Base-by-base conservation (phyloP, 1,140 invertebrate species). In the Drosophila ficusphila region DNA sequence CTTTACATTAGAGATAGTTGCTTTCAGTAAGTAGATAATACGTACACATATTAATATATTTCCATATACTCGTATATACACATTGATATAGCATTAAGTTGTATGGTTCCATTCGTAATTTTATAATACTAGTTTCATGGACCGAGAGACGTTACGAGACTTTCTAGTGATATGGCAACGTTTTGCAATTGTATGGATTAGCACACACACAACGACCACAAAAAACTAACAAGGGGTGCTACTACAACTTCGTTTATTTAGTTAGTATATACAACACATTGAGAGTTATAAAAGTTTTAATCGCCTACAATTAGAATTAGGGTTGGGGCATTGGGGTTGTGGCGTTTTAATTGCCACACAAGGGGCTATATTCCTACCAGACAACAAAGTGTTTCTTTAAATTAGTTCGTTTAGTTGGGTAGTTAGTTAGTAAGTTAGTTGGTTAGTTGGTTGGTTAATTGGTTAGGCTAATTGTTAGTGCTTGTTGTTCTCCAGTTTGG, bases 211-310 rank as follows among this genome's bases (percentile, higher is more conserved):
- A 49, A 73, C 41, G 39, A 67, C 58, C 44, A 72, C 69, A 41
- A 52, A 52, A 60, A 36, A 48, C 12, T 34, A 51, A 41, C 42
- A 46, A 46, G 5, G 7, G 47, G 19, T 34, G 47, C 53, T 53
- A 54, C 54, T 54, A 51, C 16, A 71, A 71, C 67, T 71, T 38
- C 25, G 31, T 73, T 73, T 49, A 51, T 23, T 36, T 42, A 34
- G 39, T 65, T 57, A 44, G 25, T 79, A 86, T 85, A 69, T 85
- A 85, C 79, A 85, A 81, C 61, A 85, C 79, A 86, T 76, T 73
- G 41, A 85, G 71, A 72, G 61, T 29, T 73, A 73, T 62, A 65
- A 65, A 74, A 74, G 70, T 71, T 74, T 54, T 53, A 74, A 65
- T 56, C 39, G 70, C 46, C 68, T 65, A 72, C 68, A 62, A 65